Evolutionary conservation across 1,140 invertebrate species (phyloP), one percentile per base, ranked within the genome.

Genomic region (Holcopasites calliopsidis): DNA sequence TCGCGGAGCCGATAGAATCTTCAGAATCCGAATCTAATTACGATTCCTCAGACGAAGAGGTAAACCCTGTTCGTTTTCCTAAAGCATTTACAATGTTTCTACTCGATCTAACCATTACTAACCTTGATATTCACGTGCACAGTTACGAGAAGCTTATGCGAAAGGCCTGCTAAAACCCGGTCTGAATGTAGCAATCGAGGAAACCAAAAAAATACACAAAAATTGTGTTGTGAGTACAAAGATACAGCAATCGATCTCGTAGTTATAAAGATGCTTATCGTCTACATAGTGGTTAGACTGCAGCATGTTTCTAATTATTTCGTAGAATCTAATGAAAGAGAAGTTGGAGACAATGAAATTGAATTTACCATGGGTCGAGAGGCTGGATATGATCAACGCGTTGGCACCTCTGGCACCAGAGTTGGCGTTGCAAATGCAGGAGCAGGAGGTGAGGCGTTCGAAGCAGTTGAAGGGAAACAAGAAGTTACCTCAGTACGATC

Each of bases 111-210:
- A 84, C 81, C 72, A 88, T 52, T 31, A 23, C 58, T 62, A n/a
- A n/a, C n/a, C n/a, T n/a, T n/a, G n/a, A n/a, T 58, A 64, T 72
- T 84, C 62, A 80, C 72, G 60, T 80, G 76, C 74, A 68, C 60
- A 97, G 96, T 88, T 98, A 57, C 96, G 96, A 94, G 94, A 95
- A 90, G 96, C 97, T 1, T 97, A 97, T 90, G 94, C 94, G 2
- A 93, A 94, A 77, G 96, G 97, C 11, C 91, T 95, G 65, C 79
- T 98, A 0, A 97, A 98, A 89, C 96, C 97, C 0, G 97, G 97
- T 11, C 88, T 98, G 0, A 97, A 97, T 91, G 92, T 94, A 74
- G 93, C 94, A 49, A 91, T 94, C 38, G 93, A 94, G 78, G 89
- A 91, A 78, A 88, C 93, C 52, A 93, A 93, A 35, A 94, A 93